These are phyloP conservation scores for Simalia tracyae DNA, from an alignment of 2,797 vertebrate genomes.

Conservation along the genomic window DNA sequence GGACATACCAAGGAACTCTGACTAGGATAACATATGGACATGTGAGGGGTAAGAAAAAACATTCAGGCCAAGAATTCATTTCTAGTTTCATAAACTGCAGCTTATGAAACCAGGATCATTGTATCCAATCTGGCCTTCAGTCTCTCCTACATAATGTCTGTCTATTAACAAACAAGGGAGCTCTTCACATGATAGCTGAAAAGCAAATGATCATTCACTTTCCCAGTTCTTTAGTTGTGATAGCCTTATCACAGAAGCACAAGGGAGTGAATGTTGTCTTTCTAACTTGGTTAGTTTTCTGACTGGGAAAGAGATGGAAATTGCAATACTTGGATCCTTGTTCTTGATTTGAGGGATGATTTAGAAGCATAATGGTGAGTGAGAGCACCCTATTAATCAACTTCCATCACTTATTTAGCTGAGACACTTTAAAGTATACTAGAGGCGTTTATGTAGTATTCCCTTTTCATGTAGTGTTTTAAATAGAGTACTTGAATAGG, in stretches of 20 bases:
- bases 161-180: not conserved
- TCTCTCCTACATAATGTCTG: not conserved
- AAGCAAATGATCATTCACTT: not conserved
- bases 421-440: not conserved
- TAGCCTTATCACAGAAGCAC: not conserved
- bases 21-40: not conserved
- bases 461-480: fast-evolving
- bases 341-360: not conserved
- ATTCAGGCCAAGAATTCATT: not conserved
- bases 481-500: not conserved
- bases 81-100: not conserved
- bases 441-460: not conserved
- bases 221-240: not conserved
- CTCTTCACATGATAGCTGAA: not conserved
- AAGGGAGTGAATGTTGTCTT: not conserved
- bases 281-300: not conserved
- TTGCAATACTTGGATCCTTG: not conserved
- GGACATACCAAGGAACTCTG: not conserved
- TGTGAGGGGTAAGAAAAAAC: not conserved
- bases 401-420: not conserved
- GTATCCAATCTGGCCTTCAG: not conserved
- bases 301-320: not conserved
- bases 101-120: not conserved
- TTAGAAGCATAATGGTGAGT: not conserved
- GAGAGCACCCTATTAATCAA: not conserved